Evolutionary conservation across 2,113 vertebrate genomes (phyloP).

Genomic region (Piprites chloris): DNA sequence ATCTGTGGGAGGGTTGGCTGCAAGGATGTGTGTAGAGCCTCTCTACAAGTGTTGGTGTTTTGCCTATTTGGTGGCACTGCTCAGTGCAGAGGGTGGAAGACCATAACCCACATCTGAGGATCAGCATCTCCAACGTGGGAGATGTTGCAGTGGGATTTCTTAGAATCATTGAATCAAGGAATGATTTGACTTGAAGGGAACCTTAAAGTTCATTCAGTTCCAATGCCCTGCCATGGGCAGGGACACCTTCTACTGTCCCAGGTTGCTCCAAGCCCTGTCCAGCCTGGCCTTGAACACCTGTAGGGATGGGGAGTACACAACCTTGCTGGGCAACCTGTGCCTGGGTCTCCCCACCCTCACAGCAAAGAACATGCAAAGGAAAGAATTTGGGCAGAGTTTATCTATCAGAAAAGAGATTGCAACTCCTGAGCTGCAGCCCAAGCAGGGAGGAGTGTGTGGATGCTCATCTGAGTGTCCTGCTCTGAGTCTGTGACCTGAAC

Average conservation of each 20-base stretch:
- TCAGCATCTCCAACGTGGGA: fast-evolving
- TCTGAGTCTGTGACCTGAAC: neutral
- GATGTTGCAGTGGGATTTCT: fast-evolving
- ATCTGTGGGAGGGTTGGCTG: neutral
- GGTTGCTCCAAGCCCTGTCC: fast-evolving
- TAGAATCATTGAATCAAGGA: neutral
- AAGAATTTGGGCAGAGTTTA: neutral
- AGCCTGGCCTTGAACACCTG: neutral
- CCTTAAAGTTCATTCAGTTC: fast-evolving
- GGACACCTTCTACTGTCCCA: neutral
- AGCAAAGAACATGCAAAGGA: neutral
- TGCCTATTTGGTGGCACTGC: neutral
- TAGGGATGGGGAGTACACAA: neutral
- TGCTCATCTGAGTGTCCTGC: neutral
- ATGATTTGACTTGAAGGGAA: neutral
- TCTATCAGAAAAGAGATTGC: neutral
- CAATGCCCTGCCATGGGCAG: neutral
- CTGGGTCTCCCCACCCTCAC: neutral
- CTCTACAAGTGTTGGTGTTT: neutral
- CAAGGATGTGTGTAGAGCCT: neutral
- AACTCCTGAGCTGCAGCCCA: neutral
- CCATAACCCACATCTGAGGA: neutral
- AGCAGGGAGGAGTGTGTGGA: neutral
- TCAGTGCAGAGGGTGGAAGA: neutral
- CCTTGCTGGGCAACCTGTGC: neutral